Evolutionary conservation across 2,888 invertebrate genomes (phyloP), one percentile per base, ranked within the genome.

Genomic region (Heliconius erato): DNA sequence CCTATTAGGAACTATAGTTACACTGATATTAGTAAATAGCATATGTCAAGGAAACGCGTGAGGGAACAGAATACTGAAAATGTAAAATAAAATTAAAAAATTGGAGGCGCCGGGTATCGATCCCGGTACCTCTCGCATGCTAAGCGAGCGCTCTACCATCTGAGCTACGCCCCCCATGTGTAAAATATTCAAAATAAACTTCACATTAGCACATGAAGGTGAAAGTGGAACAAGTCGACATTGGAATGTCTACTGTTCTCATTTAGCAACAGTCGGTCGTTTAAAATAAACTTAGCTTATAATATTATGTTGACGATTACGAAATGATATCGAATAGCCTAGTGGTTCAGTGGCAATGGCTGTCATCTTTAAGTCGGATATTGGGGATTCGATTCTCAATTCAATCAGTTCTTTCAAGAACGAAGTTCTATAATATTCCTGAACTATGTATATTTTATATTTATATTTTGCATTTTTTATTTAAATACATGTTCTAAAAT

Each of bases 101-200:
- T 89, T 96, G 95, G 94, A 96, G 95, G 95, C 94, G 95, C 95
- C 95, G 95, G 95, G 96, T 95, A 95, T 96, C 95, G 95, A 96
- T 96, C 95, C 95, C 96, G 95, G 95, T 95, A 96, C 96, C 95
- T 96, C 96, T 96, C 96, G 92, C 96, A 96, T 95, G 96, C 96
- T 96, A 95, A 96, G 96, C 95, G 95, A 95, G 96, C 96, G 95
- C 95, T 95, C 96, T 95, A 95, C 95, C 96, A 95, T 95, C 95
- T 96, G 96, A 95, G 81, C 80, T 82, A 72, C 74, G 78, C 76
- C 72, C 63, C 63, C 68, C 11, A 9, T 7, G 9, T 16, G n/a
- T n/a, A 69, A 69, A 26, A 14, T 14, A 1, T 14, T 54, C 32
- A 80, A 74, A 80, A 49, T 68, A 68, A 35, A 68, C 40, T 35